Percentiles rank a stretch among this genome's conserved stretches.
These are phyloP conservation scores for Cyrtodaria siliqua DNA, from an alignment of 2,888 invertebrate species.

Conservation along the genomic window DNA sequence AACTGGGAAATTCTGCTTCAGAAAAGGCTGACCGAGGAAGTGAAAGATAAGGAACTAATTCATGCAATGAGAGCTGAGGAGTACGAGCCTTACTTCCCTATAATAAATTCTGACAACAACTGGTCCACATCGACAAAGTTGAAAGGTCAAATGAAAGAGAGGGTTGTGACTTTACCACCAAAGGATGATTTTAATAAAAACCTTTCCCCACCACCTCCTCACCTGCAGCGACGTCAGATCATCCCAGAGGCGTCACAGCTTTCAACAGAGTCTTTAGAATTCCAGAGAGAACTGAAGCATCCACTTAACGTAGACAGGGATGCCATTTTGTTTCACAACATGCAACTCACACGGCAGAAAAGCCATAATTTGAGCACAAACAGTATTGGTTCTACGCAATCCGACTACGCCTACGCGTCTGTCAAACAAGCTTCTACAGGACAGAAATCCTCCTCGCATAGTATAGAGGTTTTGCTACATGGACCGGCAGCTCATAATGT, in stretches of 20 bases:
- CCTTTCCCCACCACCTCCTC: constrained; percentile 43
- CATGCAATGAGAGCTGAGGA: constrained; percentile 65
- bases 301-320: constrained; percentile 78
- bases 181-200: constrained; percentile 11
- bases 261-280: constrained; percentile 72
- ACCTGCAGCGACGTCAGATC: constrained; percentile 34
- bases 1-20: constrained; percentile 81
- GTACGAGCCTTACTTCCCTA: constrained; percentile 52
- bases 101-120: constrained; percentile 63
- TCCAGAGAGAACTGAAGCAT: constrained; percentile 65
- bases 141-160: constrained; percentile 47
- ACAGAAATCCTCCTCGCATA: constrained; percentile 74
- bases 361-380: constrained; percentile 71
- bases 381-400: constrained; percentile 79
- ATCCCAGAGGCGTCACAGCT: constrained; percentile 45
- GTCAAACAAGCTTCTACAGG: constrained; percentile 63
- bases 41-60: constrained; percentile 81
- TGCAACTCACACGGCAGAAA: constrained; percentile 76
- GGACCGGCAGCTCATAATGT: constrained; percentile 25
- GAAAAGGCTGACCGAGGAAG: constrained; percentile 77
- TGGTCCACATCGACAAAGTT: constrained; percentile 67
- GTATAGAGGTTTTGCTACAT: constrained; percentile 81
- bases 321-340: constrained; percentile 80
- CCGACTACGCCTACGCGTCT: constrained; percentile 74
- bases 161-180: constrained; percentile 59